Base-by-base conservation (phyloP, 2,888 invertebrate species). In the Stramonita haemastoma region DNA sequence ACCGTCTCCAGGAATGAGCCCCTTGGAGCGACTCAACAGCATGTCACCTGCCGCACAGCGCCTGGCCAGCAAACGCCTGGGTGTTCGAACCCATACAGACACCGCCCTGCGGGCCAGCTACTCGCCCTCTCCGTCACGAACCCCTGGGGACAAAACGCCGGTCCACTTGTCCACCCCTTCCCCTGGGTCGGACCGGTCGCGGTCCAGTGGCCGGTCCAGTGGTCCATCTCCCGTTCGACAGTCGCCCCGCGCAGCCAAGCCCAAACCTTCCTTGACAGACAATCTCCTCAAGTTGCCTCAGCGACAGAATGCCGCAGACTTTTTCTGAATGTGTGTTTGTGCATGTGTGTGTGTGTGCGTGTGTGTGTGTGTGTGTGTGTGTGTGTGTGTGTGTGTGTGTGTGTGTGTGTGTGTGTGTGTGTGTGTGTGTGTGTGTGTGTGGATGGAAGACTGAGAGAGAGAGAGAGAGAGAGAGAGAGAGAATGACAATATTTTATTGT, bases 21-120 rank as follows among this genome's bases (percentile, higher is more conserved):
- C 97, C 86, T 97, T 98, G 36, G 98, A 99, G 91, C 97, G 98
- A 1, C 96, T 99, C 77, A 97, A 97, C 8, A 97, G 98, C 89
- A 98, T 99, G 98, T 99, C 99, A 0, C 99, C 99, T 0, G 99
- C 99, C 0, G 99, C 99, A 0, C 97, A 98, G 92, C 97, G 97
- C 93, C 96, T 99, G 70, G 99, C 98, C 8, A 98, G 98, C 0
- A 96, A 97, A 36, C 97, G 97, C 93, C 96, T 98, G 4, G 96
- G 97, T 15, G 97, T 97, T 13, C 95, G 97, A 91, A 95, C 96
- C 66, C 96, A 95, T 89, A 96, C 96, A 0, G 46, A 97, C 93
- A 96, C 96, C 91, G 96, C 96, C 17, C 95, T 97, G 22, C 95
- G 96, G 90, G 96, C 96, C 11, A 97, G 97, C 85, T 97, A 97